Evolutionary conservation across 2,888 invertebrate genomes (phyloP).

Genomic region (Mythimna impura): DNA sequence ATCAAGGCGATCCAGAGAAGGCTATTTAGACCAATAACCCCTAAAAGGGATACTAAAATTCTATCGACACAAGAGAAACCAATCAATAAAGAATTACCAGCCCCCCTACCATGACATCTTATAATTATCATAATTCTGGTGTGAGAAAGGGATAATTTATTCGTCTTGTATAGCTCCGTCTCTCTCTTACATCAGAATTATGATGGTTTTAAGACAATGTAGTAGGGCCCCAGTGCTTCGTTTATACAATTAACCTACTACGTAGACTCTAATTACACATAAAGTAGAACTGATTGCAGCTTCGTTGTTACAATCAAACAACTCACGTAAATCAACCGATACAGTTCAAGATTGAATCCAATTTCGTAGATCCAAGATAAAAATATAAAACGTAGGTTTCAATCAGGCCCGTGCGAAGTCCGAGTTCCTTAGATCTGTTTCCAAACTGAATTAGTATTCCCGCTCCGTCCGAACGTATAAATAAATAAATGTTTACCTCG

Average conservation of each 20-base stretch:
- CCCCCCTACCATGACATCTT: no score
- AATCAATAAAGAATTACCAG: no score
- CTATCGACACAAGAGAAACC: background rate
- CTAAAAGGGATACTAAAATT: background rate
- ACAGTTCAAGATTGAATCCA: slow-evolving; percentile 16
- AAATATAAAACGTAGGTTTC: slow-evolving; percentile 48
- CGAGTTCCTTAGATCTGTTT: slow-evolving; percentile 24
- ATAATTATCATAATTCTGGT: no score
- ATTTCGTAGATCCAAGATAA: slow-evolving; percentile 26
- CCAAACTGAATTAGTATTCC: slow-evolving; percentile 58
- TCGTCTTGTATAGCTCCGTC: no score
- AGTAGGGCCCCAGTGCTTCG: no score
- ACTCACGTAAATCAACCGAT: background rate
- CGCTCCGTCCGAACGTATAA: slow-evolving; percentile 41
- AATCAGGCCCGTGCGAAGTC: slow-evolving; percentile 29
- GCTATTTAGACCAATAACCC: background rate
- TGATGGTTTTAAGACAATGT: no score
- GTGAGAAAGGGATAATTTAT: no score
- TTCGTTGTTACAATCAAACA: slow-evolving; percentile 9
- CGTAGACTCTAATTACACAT: background rate
- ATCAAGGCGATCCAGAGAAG: background rate
- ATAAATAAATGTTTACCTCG: slow-evolving; percentile 61
- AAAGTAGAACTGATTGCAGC: background rate
- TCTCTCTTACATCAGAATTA: no score
- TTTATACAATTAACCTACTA: slow-evolving; percentile 6